Conservation (phyloP, 2,888 invertebrate genomes). For the Odontothrips loti region DNA sequence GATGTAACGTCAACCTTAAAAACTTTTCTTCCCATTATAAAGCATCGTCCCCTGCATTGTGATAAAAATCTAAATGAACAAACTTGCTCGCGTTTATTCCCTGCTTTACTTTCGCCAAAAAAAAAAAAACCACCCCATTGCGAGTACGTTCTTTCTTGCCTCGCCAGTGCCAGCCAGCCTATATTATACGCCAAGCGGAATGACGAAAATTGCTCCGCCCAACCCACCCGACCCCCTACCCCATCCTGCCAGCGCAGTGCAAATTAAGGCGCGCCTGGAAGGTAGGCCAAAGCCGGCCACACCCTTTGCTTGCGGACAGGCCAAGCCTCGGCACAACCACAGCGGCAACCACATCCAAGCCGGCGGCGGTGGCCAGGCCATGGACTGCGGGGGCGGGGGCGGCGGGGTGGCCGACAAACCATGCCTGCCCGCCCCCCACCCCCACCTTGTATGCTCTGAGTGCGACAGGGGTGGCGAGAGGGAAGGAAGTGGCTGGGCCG, state of each 20-base stretch:
- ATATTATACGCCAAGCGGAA: neutral
- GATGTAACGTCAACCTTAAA: too few relatives aligned
- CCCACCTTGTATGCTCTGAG: neutral
- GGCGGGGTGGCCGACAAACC: too few relatives aligned
- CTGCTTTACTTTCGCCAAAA: too few relatives aligned
- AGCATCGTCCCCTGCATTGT: too few relatives aligned
- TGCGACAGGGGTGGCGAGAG: neutral
- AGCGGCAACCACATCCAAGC: neutral
- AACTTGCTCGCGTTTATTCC: too few relatives aligned
- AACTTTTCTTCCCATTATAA: too few relatives aligned
- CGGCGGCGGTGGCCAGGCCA: neutral
- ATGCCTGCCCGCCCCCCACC: neutral
- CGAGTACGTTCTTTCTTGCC: too few relatives aligned
- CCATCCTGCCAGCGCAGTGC: neutral
- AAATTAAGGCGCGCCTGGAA: neutral
- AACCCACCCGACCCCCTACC: neutral
- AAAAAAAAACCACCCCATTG: too few relatives aligned
- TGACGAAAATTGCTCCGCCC: slow-evolving; percentile 9
- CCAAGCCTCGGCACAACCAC: neutral
- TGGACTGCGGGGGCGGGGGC: neutral
- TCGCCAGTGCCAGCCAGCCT: too few relatives aligned
- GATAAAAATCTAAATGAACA: too few relatives aligned
- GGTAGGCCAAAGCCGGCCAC: neutral
- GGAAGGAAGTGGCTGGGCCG: neutral
- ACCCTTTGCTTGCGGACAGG: neutral